Evolutionary conservation across 1,140 invertebrate genomes (phyloP), one percentile per base, ranked within the genome.

Genomic region (Wasmannia auropunctata): DNA sequence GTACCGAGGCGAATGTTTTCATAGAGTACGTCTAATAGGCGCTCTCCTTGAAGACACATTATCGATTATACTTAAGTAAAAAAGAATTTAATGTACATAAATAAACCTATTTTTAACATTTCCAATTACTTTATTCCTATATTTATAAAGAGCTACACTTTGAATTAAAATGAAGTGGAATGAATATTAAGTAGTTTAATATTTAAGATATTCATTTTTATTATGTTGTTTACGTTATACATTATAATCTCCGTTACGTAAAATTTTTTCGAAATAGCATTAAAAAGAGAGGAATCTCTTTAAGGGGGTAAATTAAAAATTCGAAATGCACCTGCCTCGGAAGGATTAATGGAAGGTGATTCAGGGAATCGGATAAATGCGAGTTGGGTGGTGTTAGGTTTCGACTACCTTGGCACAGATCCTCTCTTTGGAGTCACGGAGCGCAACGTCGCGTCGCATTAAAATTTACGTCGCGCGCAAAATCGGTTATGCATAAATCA

Each of bases 401-500:
- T 89, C 76, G 84, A 76, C 40, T 81, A 89, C 87, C 88, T 89
- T 81, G 83, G 75, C 84, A 89, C 84, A 89, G 69, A 86, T 89
- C 88, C 76, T 86, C 70, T 86, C 84, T 79, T 88, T 84, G 83
- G 83, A 86, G 88, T 88, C 75, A 46, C 54, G 14, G 62, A 85
- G 40, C 74, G 25, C 84, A 43, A 63, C 31, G 88, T 76, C 75
- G 83, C 56, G 43, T 51, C 83, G 54, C 83, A 88, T 89, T 89
- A 86, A 88, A 89, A 86, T 89, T 89, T 88, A 81, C 69, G 28
- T 40, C 87, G 87, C 34, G 75, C 40, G 43, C 84, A 77, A 88
- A 86, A 67, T 88, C 87, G 76, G 40, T 88, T 89, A 88, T 88
- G 84, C 83, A 88, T 89, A 89, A 89, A 89, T 89, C 65, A 88